Conservation (phyloP, 2,113 vertebrate genomes). For the Emydocephalus ijimae region DNA sequence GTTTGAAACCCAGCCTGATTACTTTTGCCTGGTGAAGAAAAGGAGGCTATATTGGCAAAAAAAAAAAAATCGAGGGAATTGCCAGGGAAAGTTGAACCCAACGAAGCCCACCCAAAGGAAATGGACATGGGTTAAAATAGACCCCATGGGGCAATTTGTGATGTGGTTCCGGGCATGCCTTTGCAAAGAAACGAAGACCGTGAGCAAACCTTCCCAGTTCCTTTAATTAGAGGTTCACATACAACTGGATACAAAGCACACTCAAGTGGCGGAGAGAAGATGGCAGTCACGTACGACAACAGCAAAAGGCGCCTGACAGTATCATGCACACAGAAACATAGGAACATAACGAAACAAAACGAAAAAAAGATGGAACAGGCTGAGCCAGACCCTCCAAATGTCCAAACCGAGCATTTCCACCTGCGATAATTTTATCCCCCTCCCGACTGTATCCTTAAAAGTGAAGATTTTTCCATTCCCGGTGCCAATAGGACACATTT, state of each 20-base stretch:
- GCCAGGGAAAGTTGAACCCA: neutral
- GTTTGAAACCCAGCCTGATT: neutral
- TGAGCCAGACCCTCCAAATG: conserved; percentile 2
- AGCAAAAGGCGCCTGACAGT: conserved; percentile 45
- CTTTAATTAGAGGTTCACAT: conserved; percentile 81
- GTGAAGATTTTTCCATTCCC: neutral
- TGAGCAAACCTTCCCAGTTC: conserved; percentile 77
- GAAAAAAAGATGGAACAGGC: conserved; percentile 16
- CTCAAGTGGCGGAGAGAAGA: conserved; percentile 66
- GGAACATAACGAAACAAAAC: neutral
- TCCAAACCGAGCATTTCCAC: neutral
- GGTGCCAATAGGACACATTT: conserved; percentile 48
- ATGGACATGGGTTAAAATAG: neutral
- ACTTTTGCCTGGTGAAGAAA: neutral
- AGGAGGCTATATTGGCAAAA: neutral
- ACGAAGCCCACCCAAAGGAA: neutral
- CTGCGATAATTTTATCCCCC: neutral
- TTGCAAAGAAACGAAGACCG: conserved; percentile 62
- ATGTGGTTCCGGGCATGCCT: neutral
- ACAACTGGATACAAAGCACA: conserved; percentile 80
- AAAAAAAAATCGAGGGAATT: neutral
- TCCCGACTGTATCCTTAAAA: conserved; percentile 45
- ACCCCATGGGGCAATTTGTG: too few species aligned
- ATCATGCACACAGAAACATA: conserved; percentile 45
- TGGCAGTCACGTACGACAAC: conserved; percentile 51